phyloP scores from a whole-genome alignment of 1,140 invertebrate species.

The Hypothenemus hampei region DNA sequence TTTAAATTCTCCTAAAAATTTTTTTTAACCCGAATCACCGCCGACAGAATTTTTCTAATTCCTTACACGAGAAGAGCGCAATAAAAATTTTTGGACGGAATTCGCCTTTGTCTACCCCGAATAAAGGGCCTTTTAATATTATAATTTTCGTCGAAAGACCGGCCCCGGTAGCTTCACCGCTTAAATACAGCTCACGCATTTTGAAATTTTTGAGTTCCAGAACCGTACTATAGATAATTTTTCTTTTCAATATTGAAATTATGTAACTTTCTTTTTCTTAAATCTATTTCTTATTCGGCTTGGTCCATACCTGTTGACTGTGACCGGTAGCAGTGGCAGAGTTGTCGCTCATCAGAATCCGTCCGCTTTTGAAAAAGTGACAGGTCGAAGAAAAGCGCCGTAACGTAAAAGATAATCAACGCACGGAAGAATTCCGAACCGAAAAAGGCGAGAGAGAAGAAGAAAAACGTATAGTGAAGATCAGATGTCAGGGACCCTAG shows the following conservation, averaged over 20 bases:
- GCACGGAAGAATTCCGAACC: background rate
- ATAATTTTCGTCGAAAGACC: conserved; percentile 13
- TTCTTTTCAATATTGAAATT: too few species aligned
- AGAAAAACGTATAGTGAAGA: too few species aligned
- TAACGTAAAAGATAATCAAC: background rate
- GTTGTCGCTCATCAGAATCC: background rate
- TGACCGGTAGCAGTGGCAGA: conserved; percentile 1
- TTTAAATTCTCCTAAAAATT: background rate
- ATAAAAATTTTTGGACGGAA: conserved; percentile 8
- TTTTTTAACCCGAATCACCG: background rate
- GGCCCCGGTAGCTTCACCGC: background rate
- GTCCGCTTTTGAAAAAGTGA: background rate
- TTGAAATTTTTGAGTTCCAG: background rate
- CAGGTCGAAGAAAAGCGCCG: conserved; percentile 4
- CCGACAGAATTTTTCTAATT: conserved; percentile 13
- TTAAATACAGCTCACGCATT: conserved; percentile 6
- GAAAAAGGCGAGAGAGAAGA: too few species aligned
- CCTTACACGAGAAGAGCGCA: background rate
- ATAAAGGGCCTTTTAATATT: conserved; percentile 10
- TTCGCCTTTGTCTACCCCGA: background rate
- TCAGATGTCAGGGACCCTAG: conserved; percentile 4
- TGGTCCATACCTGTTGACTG: background rate
- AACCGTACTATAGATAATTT: background rate
- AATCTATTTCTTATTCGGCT: too few species aligned
- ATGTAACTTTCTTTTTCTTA: too few species aligned